phyloP scores from a whole-genome alignment of 1,140 invertebrate species.

The Pogonognathellus flavescens region DNA sequence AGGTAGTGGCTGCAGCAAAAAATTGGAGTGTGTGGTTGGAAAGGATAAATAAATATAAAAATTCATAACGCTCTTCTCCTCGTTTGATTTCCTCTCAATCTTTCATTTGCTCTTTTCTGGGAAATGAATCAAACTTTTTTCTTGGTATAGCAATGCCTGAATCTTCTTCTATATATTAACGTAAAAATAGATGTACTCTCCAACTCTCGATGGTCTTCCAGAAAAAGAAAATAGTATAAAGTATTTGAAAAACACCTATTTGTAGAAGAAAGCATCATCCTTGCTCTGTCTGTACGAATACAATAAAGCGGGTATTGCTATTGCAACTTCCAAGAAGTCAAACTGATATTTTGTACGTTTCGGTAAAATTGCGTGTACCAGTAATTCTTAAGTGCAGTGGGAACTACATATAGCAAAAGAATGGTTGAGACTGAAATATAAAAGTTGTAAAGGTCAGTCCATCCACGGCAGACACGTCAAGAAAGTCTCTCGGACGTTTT shows the following conservation, averaged over 20 bases:
- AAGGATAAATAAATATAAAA: constrained; percentile 41
- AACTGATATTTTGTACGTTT: neutral
- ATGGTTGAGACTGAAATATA: neutral
- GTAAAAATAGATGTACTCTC: neutral
- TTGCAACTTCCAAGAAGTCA: constrained; percentile 11
- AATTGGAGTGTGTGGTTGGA: neutral
- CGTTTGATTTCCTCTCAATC: constrained; percentile 31
- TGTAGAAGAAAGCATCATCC: too few species aligned
- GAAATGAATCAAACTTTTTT: constrained; percentile 13
- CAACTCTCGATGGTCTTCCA: neutral
- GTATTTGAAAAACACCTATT: too few species aligned
- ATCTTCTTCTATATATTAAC: constrained; percentile 33
- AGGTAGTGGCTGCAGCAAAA: neutral
- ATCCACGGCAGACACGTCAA: neutral
- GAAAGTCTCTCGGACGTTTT: neutral
- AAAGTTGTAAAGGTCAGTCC: constrained; percentile 31
- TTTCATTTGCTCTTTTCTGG: constrained; percentile 13
- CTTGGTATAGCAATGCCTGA: neutral
- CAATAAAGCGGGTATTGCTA: too few species aligned
- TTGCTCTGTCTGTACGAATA: too few species aligned
- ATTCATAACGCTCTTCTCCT: constrained; percentile 17
- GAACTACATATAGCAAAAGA: neutral
- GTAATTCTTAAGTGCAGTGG: neutral
- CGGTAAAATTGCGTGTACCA: neutral
- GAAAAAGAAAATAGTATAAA: neutral